Conservation (phyloP, 2,113 vertebrate genomes). For the Sitta europaea region DNA sequence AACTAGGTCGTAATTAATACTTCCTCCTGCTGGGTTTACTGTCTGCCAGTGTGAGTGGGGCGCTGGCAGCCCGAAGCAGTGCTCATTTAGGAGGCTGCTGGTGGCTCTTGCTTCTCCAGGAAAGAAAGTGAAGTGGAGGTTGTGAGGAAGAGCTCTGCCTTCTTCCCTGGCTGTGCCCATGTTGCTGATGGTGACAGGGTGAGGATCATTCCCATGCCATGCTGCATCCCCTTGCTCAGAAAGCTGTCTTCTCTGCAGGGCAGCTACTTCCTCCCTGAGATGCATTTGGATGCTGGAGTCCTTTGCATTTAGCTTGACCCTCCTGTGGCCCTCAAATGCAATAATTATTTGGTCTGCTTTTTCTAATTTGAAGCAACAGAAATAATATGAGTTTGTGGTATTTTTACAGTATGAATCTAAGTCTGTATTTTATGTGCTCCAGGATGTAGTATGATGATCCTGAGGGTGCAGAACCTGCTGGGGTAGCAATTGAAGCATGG, state of each 20-base stretch:
- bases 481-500: neutral
- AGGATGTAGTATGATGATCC: neutral
- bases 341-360: neutral
- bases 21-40: neutral
- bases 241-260: rapidly evolving
- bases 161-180: neutral
- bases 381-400: neutral
- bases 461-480: neutral
- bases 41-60: neutral
- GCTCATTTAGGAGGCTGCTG: neutral
- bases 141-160: neutral
- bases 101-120: neutral
- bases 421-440: neutral
- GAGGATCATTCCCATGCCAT: neutral
- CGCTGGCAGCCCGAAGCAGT: neutral
- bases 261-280: neutral
- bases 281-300: neutral
- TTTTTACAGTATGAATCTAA: neutral
- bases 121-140: neutral
- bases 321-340: neutral
- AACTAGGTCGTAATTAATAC: rapidly evolving
- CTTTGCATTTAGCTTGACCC: neutral
- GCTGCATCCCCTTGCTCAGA: too few species aligned
- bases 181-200: neutral
- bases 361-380: neutral